phyloP scores from a whole-genome alignment of 2,113 vertebrate species.

The Tylochromis polylepis region DNA sequence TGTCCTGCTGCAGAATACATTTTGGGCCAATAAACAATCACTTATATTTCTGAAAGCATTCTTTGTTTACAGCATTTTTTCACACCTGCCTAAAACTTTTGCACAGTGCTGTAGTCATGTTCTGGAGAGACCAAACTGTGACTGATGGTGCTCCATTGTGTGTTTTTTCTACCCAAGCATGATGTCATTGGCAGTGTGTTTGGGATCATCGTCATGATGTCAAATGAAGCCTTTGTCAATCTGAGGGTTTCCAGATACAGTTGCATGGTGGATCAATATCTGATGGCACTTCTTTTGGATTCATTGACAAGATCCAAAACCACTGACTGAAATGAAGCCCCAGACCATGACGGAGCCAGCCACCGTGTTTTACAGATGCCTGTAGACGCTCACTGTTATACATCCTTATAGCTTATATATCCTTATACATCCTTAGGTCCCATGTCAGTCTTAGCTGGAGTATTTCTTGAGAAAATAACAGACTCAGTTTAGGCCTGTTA shows the following conservation, averaged over 20 bases:
- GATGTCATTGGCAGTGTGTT: not conserved
- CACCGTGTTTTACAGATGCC: not conserved
- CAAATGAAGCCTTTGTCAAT: not conserved
- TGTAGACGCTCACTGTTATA: not conserved
- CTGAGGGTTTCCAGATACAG: not conserved
- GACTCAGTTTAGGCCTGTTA: not conserved
- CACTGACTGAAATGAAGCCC: not conserved
- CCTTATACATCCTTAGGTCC: not conserved
- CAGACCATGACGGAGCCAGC: not conserved
- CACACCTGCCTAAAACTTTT: too few species aligned
- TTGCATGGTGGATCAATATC: not conserved
- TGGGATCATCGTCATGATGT: not conserved
- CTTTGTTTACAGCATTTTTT: too few species aligned
- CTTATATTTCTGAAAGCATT: too few species aligned
- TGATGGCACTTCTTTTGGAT: not conserved
- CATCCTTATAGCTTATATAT: too few species aligned
- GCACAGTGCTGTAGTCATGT: too few species aligned
- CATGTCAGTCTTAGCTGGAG: not conserved
- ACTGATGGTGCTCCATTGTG: not conserved
- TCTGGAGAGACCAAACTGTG: not conserved
- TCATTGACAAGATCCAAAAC: not conserved
- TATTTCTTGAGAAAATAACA: not conserved
- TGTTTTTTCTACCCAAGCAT: not conserved
- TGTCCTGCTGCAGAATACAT: too few species aligned
- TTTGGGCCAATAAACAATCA: too few species aligned